These are phyloP conservation scores for Murina feae DNA, from an alignment of 2,113 vertebrate genomes.

Conservation along the genomic window DNA sequence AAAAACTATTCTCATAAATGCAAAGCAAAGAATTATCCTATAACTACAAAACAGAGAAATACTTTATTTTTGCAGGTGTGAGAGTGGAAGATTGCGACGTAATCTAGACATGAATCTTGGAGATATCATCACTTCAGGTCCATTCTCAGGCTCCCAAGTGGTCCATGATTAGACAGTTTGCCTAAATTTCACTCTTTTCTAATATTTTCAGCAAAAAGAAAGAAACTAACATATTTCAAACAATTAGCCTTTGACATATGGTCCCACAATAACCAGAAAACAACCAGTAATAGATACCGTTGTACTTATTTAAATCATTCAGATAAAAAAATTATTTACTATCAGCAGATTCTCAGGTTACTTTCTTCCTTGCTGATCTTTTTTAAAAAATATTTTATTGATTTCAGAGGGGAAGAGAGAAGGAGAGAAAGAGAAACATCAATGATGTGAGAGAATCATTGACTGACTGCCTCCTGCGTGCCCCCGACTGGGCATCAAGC, in stretches of 20 bases:
- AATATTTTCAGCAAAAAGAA: constrained; percentile 31
- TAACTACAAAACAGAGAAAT: not conserved
- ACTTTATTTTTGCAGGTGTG: constrained; percentile 10
- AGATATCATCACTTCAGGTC: not conserved
- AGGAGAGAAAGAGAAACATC: too few species aligned
- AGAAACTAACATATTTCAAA: constrained; percentile 24
- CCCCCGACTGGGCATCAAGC: too few species aligned
- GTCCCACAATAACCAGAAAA: constrained; percentile 8
- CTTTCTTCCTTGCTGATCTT: not conserved
- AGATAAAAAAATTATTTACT: not conserved
- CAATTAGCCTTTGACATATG: not conserved
- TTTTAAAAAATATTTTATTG: not conserved
- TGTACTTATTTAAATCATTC: not conserved
- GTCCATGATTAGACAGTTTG: not conserved
- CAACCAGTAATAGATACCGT: not conserved
- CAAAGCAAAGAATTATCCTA: constrained; percentile 35
- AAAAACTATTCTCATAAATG: constrained; percentile 14
- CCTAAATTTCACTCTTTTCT: constrained; percentile 26
- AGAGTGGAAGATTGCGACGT: not conserved
- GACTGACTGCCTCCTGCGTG: too few species aligned
- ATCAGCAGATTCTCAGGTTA: not conserved
- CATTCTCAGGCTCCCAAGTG: not conserved
- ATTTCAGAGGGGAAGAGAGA: too few species aligned
- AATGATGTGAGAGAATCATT: too few species aligned
- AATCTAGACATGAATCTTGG: not conserved